These are phyloP conservation scores for Nothocercus julius DNA, from an alignment of 2,113 vertebrate species.

Conservation along the genomic window DNA sequence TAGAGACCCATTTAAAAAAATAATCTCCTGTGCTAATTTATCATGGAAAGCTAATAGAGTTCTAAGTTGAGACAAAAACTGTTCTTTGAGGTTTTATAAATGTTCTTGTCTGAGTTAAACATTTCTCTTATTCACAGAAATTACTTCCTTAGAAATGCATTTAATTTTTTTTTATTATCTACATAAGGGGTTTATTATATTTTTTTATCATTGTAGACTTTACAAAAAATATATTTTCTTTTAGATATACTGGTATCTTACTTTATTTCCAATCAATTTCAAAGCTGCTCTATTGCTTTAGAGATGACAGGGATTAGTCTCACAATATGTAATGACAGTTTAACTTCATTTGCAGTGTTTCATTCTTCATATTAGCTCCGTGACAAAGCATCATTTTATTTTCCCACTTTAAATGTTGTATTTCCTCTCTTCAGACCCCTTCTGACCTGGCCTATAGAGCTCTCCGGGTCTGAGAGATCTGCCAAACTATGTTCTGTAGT, in stretches of 20 bases:
- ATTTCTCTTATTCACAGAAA: slow-evolving; percentile 25
- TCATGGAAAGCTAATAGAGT: slow-evolving; percentile 39
- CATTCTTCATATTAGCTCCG: neutral
- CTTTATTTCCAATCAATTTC: accelerated
- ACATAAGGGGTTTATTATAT: neutral
- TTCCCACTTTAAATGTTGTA: neutral
- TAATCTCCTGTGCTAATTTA: slow-evolving; percentile 53
- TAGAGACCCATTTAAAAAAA: slow-evolving; percentile 59
- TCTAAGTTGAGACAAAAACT: slow-evolving; percentile 41
- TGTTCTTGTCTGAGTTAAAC: slow-evolving; percentile 32
- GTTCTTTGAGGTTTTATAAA: slow-evolving; percentile 29
- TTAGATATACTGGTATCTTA: neutral
- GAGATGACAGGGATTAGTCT: neutral
- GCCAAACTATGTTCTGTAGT: neutral
- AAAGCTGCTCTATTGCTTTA: neutral
- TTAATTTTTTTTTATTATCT: neutral
- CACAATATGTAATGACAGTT: neutral
- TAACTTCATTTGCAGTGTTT: neutral
- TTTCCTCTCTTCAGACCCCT: neutral
- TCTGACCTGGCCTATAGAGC: neutral
- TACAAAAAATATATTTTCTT: neutral
- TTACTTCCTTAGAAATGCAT: neutral
- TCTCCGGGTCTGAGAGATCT: neutral
- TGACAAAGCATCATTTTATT: neutral
- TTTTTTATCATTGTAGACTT: neutral